A percentile compares a stretch with the other conserved stretches of the same genome.
Evolutionary conservation across 2,113 vertebrate genomes (phyloP).

Genomic region (Geococcyx californianus): DNA sequence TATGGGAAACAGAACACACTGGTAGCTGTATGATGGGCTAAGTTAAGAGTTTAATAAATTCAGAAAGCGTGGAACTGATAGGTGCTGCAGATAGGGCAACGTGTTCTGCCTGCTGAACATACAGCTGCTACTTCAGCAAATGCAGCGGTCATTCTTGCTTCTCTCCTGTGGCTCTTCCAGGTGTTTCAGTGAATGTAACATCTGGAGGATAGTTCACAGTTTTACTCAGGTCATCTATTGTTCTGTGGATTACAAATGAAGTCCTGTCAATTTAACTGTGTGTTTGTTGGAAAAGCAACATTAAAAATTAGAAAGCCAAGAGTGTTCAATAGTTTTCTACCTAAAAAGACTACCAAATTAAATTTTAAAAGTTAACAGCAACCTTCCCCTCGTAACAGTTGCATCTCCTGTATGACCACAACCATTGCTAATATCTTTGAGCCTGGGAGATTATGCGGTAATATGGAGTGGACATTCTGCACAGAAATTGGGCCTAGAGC

Average conservation of each 20-base stretch:
- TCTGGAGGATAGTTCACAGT: conserved; percentile 48
- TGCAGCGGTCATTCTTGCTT: conserved; percentile 61
- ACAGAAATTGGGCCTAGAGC: neutral
- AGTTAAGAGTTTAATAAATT: neutral
- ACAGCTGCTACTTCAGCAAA: conserved; percentile 42
- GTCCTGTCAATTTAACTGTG: conserved; percentile 32
- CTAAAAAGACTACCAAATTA: neutral
- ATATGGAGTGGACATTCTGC: neutral
- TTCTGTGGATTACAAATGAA: conserved; percentile 51
- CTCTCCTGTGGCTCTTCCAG: conserved; percentile 68
- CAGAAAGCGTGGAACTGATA: neutral
- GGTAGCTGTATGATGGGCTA: neutral
- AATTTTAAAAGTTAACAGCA: neutral
- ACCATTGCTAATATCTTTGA: neutral
- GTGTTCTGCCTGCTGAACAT: conserved; percentile 20
- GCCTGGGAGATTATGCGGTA: neutral
- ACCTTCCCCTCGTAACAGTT: neutral
- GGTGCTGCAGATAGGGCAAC: neutral
- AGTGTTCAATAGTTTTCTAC: neutral
- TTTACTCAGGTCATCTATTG: conserved; percentile 59
- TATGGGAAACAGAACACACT: neutral
- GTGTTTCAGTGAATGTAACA: conserved; percentile 67
- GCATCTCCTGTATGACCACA: neutral
- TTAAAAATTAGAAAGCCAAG: neutral
- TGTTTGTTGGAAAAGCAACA: neutral